phyloP scores from a whole-genome alignment of 2,888 invertebrate species.

The Heteromurus nitidus region DNA sequence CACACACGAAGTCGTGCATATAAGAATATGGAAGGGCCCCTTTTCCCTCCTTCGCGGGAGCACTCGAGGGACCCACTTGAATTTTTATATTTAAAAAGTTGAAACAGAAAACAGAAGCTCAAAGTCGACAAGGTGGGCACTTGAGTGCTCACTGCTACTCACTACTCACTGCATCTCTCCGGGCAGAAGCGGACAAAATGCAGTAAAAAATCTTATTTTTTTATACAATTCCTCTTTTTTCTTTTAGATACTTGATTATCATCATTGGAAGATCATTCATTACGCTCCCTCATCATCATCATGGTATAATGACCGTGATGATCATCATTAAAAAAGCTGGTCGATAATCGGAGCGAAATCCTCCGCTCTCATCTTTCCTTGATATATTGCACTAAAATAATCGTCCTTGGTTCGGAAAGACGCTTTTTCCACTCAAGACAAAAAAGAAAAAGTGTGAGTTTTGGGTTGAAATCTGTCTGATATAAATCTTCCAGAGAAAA shows the following conservation, averaged over 20 bases:
- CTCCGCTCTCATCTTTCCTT: not conserved
- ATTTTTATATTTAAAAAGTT: constrained; percentile 46
- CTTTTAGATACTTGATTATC: constrained; percentile 41
- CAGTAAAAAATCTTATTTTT: constrained; percentile 52
- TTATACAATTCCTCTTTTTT: constrained; percentile 12
- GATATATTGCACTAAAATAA: constrained; percentile 39
- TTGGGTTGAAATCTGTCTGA: constrained; percentile 53
- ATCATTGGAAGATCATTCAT: constrained; percentile 52
- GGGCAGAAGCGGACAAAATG: too few relatives aligned
- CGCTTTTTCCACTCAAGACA: not conserved
- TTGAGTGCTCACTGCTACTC: constrained; percentile 21
- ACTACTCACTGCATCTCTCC: too few relatives aligned
- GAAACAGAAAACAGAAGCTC: constrained; percentile 49
- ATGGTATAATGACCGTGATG: constrained; percentile 47
- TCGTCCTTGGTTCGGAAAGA: not conserved
- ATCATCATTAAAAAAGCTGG: constrained; percentile 40
- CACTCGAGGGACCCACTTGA: constrained; percentile 42
- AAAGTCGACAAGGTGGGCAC: constrained; percentile 48
- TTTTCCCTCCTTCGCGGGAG: not conserved
- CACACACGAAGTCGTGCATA: constrained; percentile 55
- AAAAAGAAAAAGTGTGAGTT: constrained; percentile 36
- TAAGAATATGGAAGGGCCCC: constrained; percentile 23
- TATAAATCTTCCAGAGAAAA: constrained; percentile 45
- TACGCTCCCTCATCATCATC: constrained; percentile 48
- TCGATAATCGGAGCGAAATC: constrained; percentile 5